Percentiles rank a stretch among this genome's conserved stretches.
Evolutionary conservation across 2,888 invertebrate genomes (phyloP).

Genomic region (Torymus auratus): DNA sequence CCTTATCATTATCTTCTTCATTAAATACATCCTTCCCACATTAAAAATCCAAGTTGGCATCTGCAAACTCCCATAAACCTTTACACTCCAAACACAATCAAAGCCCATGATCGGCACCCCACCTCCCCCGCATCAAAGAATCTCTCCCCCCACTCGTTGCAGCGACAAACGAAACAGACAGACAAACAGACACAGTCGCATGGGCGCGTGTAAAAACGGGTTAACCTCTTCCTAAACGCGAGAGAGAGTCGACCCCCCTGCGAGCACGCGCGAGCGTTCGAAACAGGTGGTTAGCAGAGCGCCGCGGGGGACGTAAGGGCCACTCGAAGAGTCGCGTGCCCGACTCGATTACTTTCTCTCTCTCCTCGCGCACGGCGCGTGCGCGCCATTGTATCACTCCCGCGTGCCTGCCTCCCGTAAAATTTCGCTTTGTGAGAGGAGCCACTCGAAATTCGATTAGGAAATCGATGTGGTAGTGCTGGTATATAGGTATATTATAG

Average conservation of each 20-base stretch:
- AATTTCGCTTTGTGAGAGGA: conserved; percentile 31
- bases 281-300: conserved; percentile 75
- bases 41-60: too few relatives aligned
- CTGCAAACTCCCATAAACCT: too few relatives aligned
- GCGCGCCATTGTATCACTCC: conserved; percentile 20
- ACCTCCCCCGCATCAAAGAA: too few relatives aligned
- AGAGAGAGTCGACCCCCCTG: not conserved
- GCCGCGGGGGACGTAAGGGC: conserved; percentile 65
- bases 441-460: conserved; percentile 46
- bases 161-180: too few relatives aligned
- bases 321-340: conserved; percentile 76
- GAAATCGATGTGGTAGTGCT: conserved; percentile 31
- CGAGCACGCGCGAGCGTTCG: conserved; percentile 42
- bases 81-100: too few relatives aligned
- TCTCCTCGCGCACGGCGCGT: not conserved
- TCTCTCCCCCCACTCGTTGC: too few relatives aligned
- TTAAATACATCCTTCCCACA: too few relatives aligned
- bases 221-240: conserved; percentile 19
- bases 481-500: too few relatives aligned
- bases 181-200: not conserved
- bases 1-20: too few relatives aligned
- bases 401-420: conserved; percentile 30
- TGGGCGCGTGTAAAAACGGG: conserved; percentile 19
- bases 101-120: too few relatives aligned
- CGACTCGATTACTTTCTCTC: conserved; percentile 74